phyloP scores from a whole-genome alignment of 2,888 invertebrate genomes.

The Actias luna region DNA sequence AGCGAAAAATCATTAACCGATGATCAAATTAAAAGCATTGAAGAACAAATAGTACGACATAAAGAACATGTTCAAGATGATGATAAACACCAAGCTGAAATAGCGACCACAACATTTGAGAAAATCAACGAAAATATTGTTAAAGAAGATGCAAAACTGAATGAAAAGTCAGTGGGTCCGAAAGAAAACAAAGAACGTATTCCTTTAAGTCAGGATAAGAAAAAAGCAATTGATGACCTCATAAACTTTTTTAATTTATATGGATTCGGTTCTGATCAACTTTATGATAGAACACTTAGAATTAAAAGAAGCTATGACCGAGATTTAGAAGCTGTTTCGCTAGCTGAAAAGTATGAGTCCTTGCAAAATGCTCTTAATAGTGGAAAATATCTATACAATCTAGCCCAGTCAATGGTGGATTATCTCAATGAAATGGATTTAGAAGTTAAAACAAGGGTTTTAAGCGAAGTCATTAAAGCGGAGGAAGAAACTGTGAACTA shows the following conservation, averaged over 20 bases:
- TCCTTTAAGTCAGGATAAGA: constrained; percentile 56
- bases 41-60: constrained; percentile 68
- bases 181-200: constrained; percentile 22
- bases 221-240: constrained; percentile 69
- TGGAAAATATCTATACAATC: constrained; percentile 50
- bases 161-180: constrained; percentile 31
- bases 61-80: constrained; percentile 28
- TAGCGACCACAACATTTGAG: constrained; percentile 23
- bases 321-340: constrained; percentile 49
- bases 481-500: constrained; percentile 58
- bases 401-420: constrained; percentile 56
- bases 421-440: constrained; percentile 61
- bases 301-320: constrained; percentile 55
- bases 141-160: constrained; percentile 35
- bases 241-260: constrained; percentile 65
- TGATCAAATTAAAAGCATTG: constrained; percentile 57
- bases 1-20: constrained; percentile 51
- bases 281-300: constrained; percentile 34
- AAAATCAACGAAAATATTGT: constrained; percentile 35
- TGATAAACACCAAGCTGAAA: constrained; percentile 19
- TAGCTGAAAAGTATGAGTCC: constrained; percentile 51
- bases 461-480: constrained; percentile 55
- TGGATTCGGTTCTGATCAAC: constrained; percentile 40
- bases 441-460: constrained; percentile 47
- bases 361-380: constrained; percentile 54